A percentile compares a stretch with the other conserved stretches of the same genome.
Evolutionary conservation across 2,113 vertebrate genomes (phyloP).

Genomic region (Oreochromis aureus): DNA sequence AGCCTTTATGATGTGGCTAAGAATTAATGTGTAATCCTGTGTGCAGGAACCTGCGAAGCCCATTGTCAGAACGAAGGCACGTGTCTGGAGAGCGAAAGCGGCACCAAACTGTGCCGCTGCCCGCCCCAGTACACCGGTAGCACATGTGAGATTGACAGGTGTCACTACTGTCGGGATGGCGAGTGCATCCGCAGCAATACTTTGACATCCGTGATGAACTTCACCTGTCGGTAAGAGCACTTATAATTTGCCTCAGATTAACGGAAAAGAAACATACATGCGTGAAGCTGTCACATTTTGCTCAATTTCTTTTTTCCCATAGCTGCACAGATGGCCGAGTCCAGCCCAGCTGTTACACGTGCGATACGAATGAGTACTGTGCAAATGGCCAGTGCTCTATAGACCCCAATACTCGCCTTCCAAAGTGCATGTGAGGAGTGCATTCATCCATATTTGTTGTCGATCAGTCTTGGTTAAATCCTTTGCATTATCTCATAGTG

Average conservation of each 20-base stretch:
- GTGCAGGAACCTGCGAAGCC: conserved; percentile 80
- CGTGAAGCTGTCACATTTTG: background rate
- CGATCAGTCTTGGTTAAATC: background rate
- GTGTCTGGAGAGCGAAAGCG: conserved; percentile 77
- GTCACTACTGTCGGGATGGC: conserved; percentile 85
- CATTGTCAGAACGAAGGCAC: conserved; percentile 82
- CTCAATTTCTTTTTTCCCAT: background rate
- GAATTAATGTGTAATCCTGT: background rate
- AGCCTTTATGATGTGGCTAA: background rate
- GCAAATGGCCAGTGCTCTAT: conserved; percentile 86
- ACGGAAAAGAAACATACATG: background rate
- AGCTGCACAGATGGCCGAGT: conserved; percentile 79
- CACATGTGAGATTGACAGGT: conserved; percentile 83
- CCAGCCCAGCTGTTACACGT: conserved; percentile 89
- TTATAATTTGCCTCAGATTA: background rate
- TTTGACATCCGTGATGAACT: conserved; percentile 75
- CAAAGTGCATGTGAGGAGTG: conserved; percentile 82
- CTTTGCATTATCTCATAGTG: background rate
- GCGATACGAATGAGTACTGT: conserved; percentile 80
- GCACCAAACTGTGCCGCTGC: conserved; percentile 82
- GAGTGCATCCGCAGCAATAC: conserved; percentile 74
- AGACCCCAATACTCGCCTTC: conserved; percentile 73
- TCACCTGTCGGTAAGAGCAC: conserved; percentile 82
- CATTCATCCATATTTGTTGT: background rate
- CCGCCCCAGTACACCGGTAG: conserved; percentile 75